Conservation (phyloP, 2,888 invertebrate species). For the Pterobdella sp. region DNA sequence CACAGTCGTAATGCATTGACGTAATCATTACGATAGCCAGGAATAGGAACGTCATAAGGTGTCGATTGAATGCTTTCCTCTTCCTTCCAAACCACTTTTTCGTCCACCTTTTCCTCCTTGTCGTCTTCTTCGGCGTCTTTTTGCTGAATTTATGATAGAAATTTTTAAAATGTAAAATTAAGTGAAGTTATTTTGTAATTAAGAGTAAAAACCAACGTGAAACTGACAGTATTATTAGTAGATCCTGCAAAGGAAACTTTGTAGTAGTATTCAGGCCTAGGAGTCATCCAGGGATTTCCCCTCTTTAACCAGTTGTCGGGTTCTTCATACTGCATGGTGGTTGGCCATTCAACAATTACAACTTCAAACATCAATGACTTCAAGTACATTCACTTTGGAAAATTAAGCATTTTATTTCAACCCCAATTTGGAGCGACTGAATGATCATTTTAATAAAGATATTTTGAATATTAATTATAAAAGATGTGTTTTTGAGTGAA, state of each 20-base stretch:
- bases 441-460: neutral
- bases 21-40: slow-evolving; percentile 93
- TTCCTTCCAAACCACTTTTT: neutral
- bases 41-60: slow-evolving; percentile 97
- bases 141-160: neutral
- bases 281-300: slow-evolving; percentile 99
- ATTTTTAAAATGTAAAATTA: too few species aligned
- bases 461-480: neutral
- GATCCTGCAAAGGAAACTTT: slow-evolving; percentile 89
- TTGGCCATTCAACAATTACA: neutral
- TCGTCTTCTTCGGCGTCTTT: neutral
- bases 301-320: slow-evolving; percentile 97
- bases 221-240: neutral
- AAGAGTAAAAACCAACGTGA: neutral
- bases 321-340: slow-evolving; percentile 64
- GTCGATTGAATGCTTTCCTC: slow-evolving; percentile 79
- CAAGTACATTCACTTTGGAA: too few species aligned
- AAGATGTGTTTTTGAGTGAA: neutral
- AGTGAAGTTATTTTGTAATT: neutral
- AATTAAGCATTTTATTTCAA: too few species aligned
- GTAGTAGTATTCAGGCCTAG: slow-evolving; percentile 93
- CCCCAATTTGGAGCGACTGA: neutral
- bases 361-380: too few species aligned
- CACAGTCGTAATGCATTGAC: slow-evolving; percentile 94
- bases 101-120: neutral